A percentile compares a stretch with the other conserved stretches of the same genome.
phyloP scores from a whole-genome alignment of 2,888 invertebrate genomes.

The Hypsopygia costalis region DNA sequence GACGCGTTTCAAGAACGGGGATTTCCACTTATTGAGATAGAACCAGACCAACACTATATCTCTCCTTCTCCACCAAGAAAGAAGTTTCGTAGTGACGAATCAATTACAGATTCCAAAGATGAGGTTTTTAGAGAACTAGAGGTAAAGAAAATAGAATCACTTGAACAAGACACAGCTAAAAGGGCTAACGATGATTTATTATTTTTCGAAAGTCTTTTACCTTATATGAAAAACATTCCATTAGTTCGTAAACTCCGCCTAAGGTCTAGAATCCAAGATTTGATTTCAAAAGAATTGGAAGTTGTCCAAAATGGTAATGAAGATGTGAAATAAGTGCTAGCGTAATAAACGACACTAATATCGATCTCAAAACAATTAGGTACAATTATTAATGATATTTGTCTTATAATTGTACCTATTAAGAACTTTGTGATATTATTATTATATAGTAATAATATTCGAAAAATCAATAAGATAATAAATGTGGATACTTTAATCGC shows the following conservation, averaged over 20 bases:
- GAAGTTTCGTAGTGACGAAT: slow-evolving; percentile 17
- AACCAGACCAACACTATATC: neutral
- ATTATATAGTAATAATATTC: too few species aligned
- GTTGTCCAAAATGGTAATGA: neutral
- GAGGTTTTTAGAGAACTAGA: slow-evolving; percentile 14
- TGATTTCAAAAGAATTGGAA: slow-evolving; percentile 27
- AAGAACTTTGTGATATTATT: too few species aligned
- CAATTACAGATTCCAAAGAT: slow-evolving; percentile 10
- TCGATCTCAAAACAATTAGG: too few species aligned
- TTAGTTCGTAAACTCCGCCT: slow-evolving; percentile 23
- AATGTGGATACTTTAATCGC: too few species aligned
- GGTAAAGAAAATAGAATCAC: slow-evolving; percentile 17
- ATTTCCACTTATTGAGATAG: slow-evolving; percentile 2
- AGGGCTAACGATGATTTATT: slow-evolving; percentile 25
- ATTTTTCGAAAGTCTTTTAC: slow-evolving; percentile 30
- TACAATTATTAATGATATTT: too few species aligned
- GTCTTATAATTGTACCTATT: too few species aligned
- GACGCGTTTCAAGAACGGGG: slow-evolving; percentile 3
- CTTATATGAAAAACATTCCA: slow-evolving; percentile 26
- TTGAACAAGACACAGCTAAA: slow-evolving; percentile 20
- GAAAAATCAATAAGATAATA: too few species aligned
- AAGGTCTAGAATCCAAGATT: slow-evolving; percentile 27
- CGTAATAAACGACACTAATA: too few species aligned
- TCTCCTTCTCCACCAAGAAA: slow-evolving; percentile 16
- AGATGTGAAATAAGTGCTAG: neutral